A percentile compares a stretch with the other conserved stretches of the same genome.
Conservation (phyloP, 37 sponge, comb jelly and placozoan genomes). For the Ephydatia muelleri region DNA sequence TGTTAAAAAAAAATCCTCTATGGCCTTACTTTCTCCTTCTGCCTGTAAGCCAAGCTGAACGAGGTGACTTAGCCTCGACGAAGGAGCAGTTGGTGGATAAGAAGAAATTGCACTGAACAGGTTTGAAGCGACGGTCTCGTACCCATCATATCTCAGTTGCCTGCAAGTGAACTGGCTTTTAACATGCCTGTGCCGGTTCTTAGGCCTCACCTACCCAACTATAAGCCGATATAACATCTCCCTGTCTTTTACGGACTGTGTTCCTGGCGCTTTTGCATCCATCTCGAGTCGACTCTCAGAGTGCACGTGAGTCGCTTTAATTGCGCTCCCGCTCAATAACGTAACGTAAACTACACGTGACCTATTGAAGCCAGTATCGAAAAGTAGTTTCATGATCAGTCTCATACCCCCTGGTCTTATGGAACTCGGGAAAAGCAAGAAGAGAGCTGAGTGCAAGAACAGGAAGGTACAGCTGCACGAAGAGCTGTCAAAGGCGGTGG, state of each 20-base stretch:
- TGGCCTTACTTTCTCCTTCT: conserved; percentile 70
- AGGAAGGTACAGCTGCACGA: too few species aligned
- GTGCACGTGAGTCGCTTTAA: background rate
- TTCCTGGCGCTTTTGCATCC: background rate
- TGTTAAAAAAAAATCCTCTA: too few species aligned
- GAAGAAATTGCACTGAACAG: conserved; percentile 56
- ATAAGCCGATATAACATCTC: conserved; percentile 84
- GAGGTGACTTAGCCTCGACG: conserved; percentile 80
- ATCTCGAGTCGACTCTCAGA: background rate
- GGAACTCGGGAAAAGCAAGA: too few species aligned
- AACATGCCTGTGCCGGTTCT: too few species aligned
- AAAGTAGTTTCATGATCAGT: too few species aligned
- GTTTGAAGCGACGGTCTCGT: conserved; percentile 73
- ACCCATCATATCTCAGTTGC: conserved; percentile 89
- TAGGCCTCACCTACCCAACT: conserved; percentile 49
- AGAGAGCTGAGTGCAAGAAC: too few species aligned
- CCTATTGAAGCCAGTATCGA: too few species aligned
- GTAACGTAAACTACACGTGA: background rate
- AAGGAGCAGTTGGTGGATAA: conserved; percentile 69
- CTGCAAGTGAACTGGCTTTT: conserved; percentile 26
- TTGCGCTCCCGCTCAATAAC: background rate
- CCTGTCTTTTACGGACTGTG: conserved; percentile 46
- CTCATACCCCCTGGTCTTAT: background rate
- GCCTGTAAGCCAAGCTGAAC: conserved; percentile 67
- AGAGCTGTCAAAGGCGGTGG: too few species aligned